These are phyloP conservation scores for Microcebus ravelobensis DNA, from an alignment of 2,113 vertebrate genomes.

Conservation along the genomic window DNA sequence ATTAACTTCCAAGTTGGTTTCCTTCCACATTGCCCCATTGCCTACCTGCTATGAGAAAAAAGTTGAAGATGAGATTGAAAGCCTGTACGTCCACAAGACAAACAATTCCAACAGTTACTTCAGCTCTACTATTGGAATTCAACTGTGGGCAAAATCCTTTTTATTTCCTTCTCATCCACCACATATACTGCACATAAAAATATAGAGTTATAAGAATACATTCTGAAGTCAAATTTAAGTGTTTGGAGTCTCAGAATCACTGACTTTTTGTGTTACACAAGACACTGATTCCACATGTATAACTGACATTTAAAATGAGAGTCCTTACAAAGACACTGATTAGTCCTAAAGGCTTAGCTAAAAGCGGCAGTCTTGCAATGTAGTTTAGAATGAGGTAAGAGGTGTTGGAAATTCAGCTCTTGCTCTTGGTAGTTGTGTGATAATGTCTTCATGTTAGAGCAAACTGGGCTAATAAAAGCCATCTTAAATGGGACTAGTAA, in stretches of 20 bases:
- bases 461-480: not conserved
- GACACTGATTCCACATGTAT: not conserved
- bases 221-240: constrained; percentile 15
- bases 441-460: not conserved
- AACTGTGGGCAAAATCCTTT: not conserved
- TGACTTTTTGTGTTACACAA: not conserved
- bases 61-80: not conserved
- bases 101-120: not conserved
- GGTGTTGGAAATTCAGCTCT: not conserved
- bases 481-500: not conserved
- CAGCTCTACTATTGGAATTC: not conserved
- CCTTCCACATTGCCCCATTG: not conserved
- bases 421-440: not conserved
- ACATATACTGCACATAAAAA: not conserved
- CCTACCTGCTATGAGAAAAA: not conserved
- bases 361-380: not conserved
- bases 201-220: constrained; percentile 6
- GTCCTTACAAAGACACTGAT: not conserved
- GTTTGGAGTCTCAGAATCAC: not conserved
- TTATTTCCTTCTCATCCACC: not conserved
- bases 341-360: not conserved
- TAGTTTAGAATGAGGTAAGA: not conserved
- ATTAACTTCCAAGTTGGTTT: not conserved
- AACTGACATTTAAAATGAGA: not conserved
- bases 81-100: not conserved